Evolutionary conservation across 2,797 vertebrate species (phyloP), one percentile per base, ranked within the genome.

Genomic region (Varecia variegata): DNA sequence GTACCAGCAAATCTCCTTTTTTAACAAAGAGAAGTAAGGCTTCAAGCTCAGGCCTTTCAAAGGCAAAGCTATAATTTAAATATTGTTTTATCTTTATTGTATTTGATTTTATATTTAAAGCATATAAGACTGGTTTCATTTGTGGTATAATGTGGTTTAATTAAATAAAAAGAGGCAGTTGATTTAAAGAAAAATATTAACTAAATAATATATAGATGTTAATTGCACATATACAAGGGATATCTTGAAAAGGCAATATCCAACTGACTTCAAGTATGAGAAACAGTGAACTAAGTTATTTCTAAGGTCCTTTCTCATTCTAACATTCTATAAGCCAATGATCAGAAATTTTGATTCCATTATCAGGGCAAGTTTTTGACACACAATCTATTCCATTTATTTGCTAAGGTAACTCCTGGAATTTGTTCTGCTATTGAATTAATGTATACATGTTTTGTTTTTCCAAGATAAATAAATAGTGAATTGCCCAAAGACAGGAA

Each of bases 21-120:
- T 13, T 82, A 87, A 91, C 17, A 43, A 74, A 86, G 50, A 84
- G 35, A 94, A 25, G 40, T 4, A 13, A 32, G 12, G 13, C 4
- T 50, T 93, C 80, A 32, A 85, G 32, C 76, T 90, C 35, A 85
- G 52, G 21, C 5, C 52, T 93, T 74, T 18, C 47, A 77, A 68
- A 94, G 79, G 56, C 54, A 80, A 82, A 95, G 60, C 32, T 77
- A 96, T 52, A 92, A 77, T 67, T 88, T 88, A 95, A 92, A 73
- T 70, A 90, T 12, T 68, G 3, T n/a, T 92, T 82, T 73, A 47
- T 58, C 27, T 68, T 88, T 81, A 38, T 5, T 77, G 21, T 35
- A 60, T 73, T 81, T 88, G 4, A 54, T 82, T 96, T 90, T 77
- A 60, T 43, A 40, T 73, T 77, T 83, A 52, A 65, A 91, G 43